These are phyloP conservation scores for Hypolimnas misippus DNA, from an alignment of 2,888 invertebrate genomes.

Conservation along the genomic window DNA sequence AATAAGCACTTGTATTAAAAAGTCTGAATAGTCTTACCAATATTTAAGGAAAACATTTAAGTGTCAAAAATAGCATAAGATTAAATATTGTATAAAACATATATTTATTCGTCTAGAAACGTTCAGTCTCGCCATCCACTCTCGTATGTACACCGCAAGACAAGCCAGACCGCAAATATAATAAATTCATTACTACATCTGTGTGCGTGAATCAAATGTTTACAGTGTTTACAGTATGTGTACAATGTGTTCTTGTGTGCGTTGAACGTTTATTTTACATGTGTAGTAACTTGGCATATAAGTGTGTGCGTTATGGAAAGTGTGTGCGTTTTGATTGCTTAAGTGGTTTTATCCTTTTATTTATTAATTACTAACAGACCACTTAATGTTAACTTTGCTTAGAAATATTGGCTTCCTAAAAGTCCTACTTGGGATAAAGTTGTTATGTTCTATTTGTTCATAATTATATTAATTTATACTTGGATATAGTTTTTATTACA, in stretches of 20 bases:
- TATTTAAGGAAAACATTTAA: not conserved
- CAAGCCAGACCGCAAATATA: constrained; percentile 7
- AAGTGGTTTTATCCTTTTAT: not conserved
- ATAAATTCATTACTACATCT: constrained; percentile 12
- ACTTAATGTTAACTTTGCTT: not conserved
- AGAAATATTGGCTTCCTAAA: not conserved
- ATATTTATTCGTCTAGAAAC: constrained; percentile 10
- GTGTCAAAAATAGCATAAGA: not conserved
- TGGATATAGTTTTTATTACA: too few species aligned
- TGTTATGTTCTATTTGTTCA: constrained; percentile 1
- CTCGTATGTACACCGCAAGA: constrained; percentile 1
- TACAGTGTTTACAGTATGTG: not conserved
- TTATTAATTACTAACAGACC: not conserved
- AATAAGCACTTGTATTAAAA: too few species aligned
- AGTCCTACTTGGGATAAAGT: not conserved
- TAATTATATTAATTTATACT: not conserved
- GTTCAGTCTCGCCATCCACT: not conserved
- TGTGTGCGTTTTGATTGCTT: not conserved
- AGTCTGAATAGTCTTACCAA: not conserved
- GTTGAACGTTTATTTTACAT: not conserved
- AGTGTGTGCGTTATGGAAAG: not conserved
- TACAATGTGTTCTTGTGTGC: not conserved
- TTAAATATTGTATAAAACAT: not conserved
- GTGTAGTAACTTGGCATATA: not conserved
- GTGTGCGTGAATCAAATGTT: constrained; percentile 3